Evolutionary conservation across 2,797 vertebrate genomes (phyloP).

Genomic region (Cyprinella venusta): DNA sequence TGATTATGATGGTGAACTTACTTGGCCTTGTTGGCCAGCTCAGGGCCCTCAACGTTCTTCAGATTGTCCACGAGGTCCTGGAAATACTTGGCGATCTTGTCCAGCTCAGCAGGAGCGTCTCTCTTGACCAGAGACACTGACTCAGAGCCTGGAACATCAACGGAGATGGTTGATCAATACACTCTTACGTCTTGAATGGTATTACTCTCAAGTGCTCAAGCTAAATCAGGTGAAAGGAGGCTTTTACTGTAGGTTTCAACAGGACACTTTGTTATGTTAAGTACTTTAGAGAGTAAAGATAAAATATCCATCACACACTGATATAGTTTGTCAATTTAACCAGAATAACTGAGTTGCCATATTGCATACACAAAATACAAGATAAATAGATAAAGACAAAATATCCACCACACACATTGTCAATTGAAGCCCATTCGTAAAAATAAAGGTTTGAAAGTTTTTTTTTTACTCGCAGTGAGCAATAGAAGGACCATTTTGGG

Average conservation of each 20-base stretch:
- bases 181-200: not conserved
- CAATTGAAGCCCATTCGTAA: not conserved
- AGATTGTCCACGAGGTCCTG: conserved; percentile 68
- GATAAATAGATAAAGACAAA: not conserved
- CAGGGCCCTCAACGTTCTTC: conserved; percentile 67
- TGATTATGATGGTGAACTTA: conserved; percentile 57
- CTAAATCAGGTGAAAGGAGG: conserved; percentile 23
- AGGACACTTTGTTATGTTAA: conserved; percentile 8
- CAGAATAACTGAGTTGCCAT: conserved; percentile 36
- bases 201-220: conserved; percentile 5
- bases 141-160: conserved; percentile 63
- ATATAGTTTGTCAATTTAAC: not conserved
- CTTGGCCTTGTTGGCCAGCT: conserved; percentile 71
- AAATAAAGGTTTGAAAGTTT: not conserved
- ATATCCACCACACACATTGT: not conserved
- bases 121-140: conserved; percentile 69
- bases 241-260: not conserved
- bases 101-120: conserved; percentile 65
- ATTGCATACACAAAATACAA: conserved; percentile 10
- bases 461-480: not conserved
- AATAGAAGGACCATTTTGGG: not conserved
- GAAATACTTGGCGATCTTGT: conserved; percentile 64
- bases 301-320: not conserved
- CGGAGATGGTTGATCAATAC: conserved; percentile 27
- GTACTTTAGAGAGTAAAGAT: conserved; percentile 9